phyloP scores from a whole-genome alignment of 2,113 vertebrate genomes.

The Potamarius usumacintae region DNA sequence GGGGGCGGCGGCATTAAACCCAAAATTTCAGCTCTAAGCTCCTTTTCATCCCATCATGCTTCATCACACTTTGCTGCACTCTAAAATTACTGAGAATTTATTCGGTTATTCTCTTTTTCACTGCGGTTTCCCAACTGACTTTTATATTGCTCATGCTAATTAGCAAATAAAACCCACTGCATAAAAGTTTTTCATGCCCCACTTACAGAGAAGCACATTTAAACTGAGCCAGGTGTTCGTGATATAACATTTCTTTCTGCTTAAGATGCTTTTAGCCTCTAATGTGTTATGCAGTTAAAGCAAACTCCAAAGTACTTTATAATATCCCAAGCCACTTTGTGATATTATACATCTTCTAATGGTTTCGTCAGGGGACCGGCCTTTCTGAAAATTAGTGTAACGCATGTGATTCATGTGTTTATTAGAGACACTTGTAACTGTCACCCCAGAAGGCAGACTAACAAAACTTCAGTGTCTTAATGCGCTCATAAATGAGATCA shows the following conservation, averaged over 20 bases:
- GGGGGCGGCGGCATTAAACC: not conserved
- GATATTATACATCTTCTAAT: not conserved
- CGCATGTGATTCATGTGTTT: not conserved
- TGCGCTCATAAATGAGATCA: not conserved
- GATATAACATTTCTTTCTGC: not conserved
- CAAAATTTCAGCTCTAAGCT: not conserved
- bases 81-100: conserved; percentile 27
- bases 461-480: no score
- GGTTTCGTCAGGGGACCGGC: not conserved
- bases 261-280: conserved; percentile 13
- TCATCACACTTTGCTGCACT: conserved; percentile 10
- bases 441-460: no score
- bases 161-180: conserved; percentile 31
- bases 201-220: conserved; percentile 16
- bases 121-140: not conserved
- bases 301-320: not conserved
- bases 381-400: not conserved
- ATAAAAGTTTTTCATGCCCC: conserved; percentile 9
- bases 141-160: conserved; percentile 30
- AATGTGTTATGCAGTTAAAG: not conserved
- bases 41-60: not conserved
- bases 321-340: not conserved
- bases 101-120: conserved; percentile 1
- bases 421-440: not conserved
- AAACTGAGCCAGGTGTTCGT: not conserved